Base-by-base conservation (phyloP, 1,140 invertebrate species). In the Dendrolimus kikuchii region DNA sequence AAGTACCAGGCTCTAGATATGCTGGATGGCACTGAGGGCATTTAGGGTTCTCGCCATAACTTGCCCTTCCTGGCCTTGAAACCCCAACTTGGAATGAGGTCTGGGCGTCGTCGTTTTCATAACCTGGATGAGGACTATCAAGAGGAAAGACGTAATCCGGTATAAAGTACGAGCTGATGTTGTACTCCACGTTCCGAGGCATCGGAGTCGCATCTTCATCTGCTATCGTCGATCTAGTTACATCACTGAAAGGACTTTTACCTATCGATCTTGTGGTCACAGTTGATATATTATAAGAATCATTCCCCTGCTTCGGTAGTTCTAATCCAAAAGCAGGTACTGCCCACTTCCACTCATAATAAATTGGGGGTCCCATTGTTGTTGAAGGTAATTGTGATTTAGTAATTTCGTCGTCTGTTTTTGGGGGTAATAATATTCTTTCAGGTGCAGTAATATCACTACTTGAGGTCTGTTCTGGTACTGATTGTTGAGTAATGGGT, bases 301-400 rank as follows among this genome's bases (percentile, higher is more conserved):
- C 55, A 10, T 81, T 81, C n/a, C 57, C 59, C 38, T 67, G 49
- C 51, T 81, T 85, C 0, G 90, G 90, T 41, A 88, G 89, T 59
- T 89, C 86, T 7, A 90, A 65, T 39, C 87, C 89, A 53, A 89
- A 87, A 0, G 89, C 89, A 5, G 89, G 90, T 8, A 89, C 86
- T 8, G 90, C 90, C 90, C 89, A 90, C 65, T 90, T 90, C 90
- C 90, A 91, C 64, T 91, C 89, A 51, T 89, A 90, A 58, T 91
- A 91, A 41, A 91, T 89, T 4, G 89, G 89, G 4, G 90, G 90
- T 5, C 90, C 90, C 69, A 89, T 87, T 2, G 90, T 91, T 10
- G 89, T 89, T 38, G 89, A 85, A 43, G 68, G 62, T 8, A 73
- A 55, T 6, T 66, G 60, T 6, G 74, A 65, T 3, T 23, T 23